A percentile compares a stretch with the other conserved stretches of the same genome.
Conservation (phyloP, 2,113 vertebrate species). For the Oreochromis tanganicae region DNA sequence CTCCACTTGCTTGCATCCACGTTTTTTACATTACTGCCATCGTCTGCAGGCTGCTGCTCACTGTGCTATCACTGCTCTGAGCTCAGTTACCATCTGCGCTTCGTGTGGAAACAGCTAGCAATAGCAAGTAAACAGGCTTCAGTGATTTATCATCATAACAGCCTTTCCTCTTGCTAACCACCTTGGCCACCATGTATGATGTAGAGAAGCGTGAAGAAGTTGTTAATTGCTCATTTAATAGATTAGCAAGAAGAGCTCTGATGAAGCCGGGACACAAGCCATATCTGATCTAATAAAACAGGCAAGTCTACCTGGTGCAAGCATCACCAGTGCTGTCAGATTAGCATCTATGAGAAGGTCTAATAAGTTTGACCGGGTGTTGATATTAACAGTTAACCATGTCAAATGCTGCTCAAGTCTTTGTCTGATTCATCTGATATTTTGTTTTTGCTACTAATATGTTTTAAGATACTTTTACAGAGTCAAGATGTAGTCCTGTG, state of each 20-base stretch:
- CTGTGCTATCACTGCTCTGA: neutral
- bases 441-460: neutral
- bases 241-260: neutral
- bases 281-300: neutral
- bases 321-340: neutral
- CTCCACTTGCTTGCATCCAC: neutral
- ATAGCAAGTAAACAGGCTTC: neutral
- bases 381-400: neutral
- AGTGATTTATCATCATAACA: neutral
- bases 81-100: neutral
- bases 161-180: neutral
- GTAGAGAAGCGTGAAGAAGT: neutral
- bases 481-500: neutral
- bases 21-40: neutral
- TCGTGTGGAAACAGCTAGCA: neutral
- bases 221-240: neutral
- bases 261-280: rapidly evolving
- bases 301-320: neutral
- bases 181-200: neutral
- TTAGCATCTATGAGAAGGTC: neutral
- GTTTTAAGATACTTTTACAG: rapidly evolving
- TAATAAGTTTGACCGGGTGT: neutral
- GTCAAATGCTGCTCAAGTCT: neutral
- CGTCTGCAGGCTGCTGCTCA: neutral
- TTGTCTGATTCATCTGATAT: neutral